Percentiles rank a stretch among this genome's conserved stretches.
Evolutionary conservation across 2,888 invertebrate genomes (phyloP).

Genomic region (Nomada flava): DNA sequence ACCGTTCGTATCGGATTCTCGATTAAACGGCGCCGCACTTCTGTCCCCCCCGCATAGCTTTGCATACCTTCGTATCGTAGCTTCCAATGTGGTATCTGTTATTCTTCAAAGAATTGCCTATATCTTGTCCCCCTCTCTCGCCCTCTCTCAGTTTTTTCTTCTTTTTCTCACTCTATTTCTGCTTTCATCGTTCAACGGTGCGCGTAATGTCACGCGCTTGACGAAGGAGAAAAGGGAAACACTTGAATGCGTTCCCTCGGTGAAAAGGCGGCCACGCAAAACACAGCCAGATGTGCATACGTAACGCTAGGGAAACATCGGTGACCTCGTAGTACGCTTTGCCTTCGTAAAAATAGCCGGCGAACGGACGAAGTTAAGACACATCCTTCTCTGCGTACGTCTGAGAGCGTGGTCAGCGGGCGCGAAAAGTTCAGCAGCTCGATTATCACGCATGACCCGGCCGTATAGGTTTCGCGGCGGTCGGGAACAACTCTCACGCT

Average conservation of each 20-base stretch:
- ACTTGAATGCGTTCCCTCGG: conserved; percentile 7
- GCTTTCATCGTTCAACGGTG: neutral
- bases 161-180: too few relatives aligned
- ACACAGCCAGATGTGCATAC: neutral
- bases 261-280: neutral
- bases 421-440: conserved; percentile 62
- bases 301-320: neutral
- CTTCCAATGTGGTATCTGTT: too few relatives aligned
- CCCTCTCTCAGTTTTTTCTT: neutral
- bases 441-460: conserved; percentile 65
- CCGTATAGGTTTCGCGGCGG: conserved; percentile 21
- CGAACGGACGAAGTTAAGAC: conserved; percentile 42
- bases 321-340: conserved; percentile 43
- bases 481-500: conserved; percentile 54
- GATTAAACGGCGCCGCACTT: conserved; percentile 1
- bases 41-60: neutral
- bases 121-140: too few relatives aligned
- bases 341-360: conserved; percentile 51
- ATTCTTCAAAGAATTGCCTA: too few relatives aligned
- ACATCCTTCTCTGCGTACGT: conserved; percentile 40
- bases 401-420: conserved; percentile 50
- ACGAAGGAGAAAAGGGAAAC: neutral
- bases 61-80: neutral
- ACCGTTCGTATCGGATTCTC: conserved; percentile 14
- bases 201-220: neutral